A percentile compares a stretch with the other conserved stretches of the same genome.
These are phyloP conservation scores for Melanophora roralis DNA, from an alignment of 2,888 invertebrate genomes.

Conservation along the genomic window DNA sequence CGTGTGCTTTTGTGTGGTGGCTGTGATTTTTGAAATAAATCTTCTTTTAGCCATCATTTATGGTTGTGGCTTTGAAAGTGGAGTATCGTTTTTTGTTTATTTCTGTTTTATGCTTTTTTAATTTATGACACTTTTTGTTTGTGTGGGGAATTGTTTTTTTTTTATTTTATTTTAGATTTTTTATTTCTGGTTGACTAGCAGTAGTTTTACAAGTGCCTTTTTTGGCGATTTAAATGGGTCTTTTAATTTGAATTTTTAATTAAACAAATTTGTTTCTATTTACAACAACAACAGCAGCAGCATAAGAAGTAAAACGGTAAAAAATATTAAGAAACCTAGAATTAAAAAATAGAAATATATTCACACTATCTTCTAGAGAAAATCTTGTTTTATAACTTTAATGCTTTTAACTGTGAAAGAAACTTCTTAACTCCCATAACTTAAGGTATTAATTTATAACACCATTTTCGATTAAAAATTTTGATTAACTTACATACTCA, in stretches of 20 bases:
- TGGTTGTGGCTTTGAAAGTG: constrained; percentile 12
- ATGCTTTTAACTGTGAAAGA: no score
- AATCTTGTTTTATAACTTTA: no score
- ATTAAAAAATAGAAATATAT: neutral
- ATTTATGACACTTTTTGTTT: constrained; percentile 47
- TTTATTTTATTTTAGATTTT: neutral
- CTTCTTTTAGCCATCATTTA: constrained; percentile 42
- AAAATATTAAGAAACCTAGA: neutral
- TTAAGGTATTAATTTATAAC: no score
- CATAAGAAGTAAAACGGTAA: neutral
- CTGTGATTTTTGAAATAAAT: constrained; percentile 57
- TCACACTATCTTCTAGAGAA: no score
- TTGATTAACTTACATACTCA: neutral
- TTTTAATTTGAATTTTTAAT: constrained; percentile 61
- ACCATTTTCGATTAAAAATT: no score
- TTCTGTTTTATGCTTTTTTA: constrained; percentile 25
- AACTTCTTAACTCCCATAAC: no score
- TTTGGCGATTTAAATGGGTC: constrained; percentile 56
- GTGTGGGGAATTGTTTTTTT: no score
- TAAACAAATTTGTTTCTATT: constrained; percentile 61
- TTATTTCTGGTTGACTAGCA: neutral
- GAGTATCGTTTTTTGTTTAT: constrained; percentile 27
- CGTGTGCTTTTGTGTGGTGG: neutral
- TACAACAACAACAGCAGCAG: constrained; percentile 44
- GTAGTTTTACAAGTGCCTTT: constrained; percentile 48